These are phyloP conservation scores for Matsumurasca onukii DNA, from an alignment of 1,140 invertebrate species.

Conservation along the genomic window DNA sequence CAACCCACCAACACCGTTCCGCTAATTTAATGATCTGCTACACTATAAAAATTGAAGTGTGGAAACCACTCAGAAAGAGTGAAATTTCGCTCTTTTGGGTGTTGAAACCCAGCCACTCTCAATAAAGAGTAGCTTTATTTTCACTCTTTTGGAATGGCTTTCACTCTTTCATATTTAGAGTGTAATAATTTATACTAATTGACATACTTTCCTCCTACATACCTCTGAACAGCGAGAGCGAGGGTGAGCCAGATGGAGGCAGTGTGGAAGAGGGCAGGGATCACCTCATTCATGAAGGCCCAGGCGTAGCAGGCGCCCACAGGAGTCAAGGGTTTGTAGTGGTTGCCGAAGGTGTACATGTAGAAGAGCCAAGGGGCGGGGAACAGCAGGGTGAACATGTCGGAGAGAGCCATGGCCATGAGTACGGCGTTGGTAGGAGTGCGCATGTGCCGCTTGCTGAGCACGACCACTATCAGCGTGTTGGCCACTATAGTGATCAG, in stretches of 20 bases:
- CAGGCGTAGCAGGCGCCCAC: slow-evolving; percentile 74
- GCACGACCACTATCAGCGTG: slow-evolving; percentile 79
- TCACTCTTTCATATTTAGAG: neutral
- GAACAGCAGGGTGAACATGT: slow-evolving; percentile 88
- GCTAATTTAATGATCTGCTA: too few relatives aligned
- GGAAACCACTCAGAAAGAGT: neutral
- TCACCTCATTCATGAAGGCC: slow-evolving; percentile 76
- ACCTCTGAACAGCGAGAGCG: slow-evolving; percentile 79
- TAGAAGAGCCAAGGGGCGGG: slow-evolving; percentile 86
- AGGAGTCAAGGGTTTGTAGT: slow-evolving; percentile 73
- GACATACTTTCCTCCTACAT: slow-evolving; percentile 22
- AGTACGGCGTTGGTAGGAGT: slow-evolving; percentile 68
- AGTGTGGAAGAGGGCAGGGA: slow-evolving; percentile 89
- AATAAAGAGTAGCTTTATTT: neutral
- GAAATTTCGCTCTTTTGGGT: neutral
- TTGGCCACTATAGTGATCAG: slow-evolving; percentile 89
- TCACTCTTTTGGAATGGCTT: neutral
- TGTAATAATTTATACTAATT: neutral
- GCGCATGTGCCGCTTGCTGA: slow-evolving; percentile 70
- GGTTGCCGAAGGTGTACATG: slow-evolving; percentile 87
- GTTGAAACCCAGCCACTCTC: neutral
- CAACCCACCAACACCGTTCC: too few relatives aligned
- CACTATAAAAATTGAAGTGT: too few relatives aligned
- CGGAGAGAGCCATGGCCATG: slow-evolving; percentile 86
- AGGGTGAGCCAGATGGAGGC: slow-evolving; percentile 90